A percentile compares a stretch with the other conserved stretches of the same genome.
phyloP scores from a whole-genome alignment of 2,113 vertebrate species.

The Spizaetus ornatus region DNA sequence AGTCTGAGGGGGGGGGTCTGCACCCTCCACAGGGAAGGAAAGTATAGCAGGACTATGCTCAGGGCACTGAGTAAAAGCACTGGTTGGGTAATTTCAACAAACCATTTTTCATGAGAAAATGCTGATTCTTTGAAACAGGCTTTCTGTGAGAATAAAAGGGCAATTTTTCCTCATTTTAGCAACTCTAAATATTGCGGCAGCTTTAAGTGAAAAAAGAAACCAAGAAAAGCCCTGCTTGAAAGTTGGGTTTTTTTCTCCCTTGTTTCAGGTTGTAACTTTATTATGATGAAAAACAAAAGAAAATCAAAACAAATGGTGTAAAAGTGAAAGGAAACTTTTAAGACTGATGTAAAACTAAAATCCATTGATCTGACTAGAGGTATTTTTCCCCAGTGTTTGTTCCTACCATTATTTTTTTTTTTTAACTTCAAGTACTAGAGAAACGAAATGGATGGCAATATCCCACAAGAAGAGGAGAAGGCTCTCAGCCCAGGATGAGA shows the following conservation, averaged over 20 bases:
- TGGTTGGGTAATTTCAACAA: not conserved
- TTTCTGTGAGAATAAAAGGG: slow-evolving; percentile 35
- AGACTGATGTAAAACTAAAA: not conserved
- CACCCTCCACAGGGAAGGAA: not conserved
- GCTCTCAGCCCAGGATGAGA: not conserved
- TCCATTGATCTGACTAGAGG: not conserved
- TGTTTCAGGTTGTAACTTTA: slow-evolving; percentile 21
- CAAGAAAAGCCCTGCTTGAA: not conserved
- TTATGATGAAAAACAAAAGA: slow-evolving; percentile 11
- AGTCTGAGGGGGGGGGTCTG: not conserved
- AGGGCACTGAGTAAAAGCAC: not conserved
- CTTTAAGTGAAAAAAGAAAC: slow-evolving; percentile 2
- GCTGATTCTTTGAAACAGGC: slow-evolving; percentile 26
- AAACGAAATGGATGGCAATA: not conserved
- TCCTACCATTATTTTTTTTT: not conserved
- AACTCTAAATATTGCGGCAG: slow-evolving; percentile 7
- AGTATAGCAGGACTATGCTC: not conserved
- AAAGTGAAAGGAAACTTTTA: slow-evolving; percentile 13
- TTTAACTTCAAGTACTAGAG: not conserved
- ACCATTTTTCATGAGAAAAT: slow-evolving; percentile 19
- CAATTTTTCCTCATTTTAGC: slow-evolving; percentile 42
- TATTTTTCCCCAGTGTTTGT: not conserved
- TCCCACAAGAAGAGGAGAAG: not conserved
- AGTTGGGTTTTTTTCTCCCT: not conserved
- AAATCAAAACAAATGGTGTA: slow-evolving; percentile 15